These are phyloP conservation scores for Sinocyclocheilus anophthalmus DNA, from an alignment of 2,113 vertebrate species.

Conservation along the genomic window DNA sequence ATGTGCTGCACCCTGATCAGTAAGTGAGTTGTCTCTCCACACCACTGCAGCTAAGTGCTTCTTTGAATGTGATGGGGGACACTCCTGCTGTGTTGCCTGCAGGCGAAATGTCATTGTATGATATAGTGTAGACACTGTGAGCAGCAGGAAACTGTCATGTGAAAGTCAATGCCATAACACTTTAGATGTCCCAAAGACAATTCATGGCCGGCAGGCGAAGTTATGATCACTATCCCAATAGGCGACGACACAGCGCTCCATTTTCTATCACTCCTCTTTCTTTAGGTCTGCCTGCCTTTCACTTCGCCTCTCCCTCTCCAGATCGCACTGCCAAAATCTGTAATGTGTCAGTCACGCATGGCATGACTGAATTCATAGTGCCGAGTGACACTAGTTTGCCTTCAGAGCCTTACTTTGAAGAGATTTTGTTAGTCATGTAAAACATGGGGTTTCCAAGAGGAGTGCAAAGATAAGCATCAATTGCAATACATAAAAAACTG, in stretches of 20 bases:
- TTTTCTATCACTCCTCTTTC: neutral
- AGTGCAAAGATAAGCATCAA: neutral
- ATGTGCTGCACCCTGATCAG: neutral
- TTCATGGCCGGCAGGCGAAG: slow-evolving; percentile 3
- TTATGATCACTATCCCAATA: slow-evolving; percentile 33
- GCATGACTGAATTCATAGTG: slow-evolving; percentile 1
- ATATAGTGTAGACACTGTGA: slow-evolving; percentile 19
- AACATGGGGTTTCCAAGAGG: neutral
- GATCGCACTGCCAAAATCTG: neutral
- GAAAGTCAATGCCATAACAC: slow-evolving; percentile 27
- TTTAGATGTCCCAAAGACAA: slow-evolving; percentile 16
- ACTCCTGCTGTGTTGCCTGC: slow-evolving; percentile 28
- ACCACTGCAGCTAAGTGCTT: neutral
- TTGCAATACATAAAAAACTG: neutral
- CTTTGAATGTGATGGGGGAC: slow-evolving; percentile 18
- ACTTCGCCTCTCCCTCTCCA: neutral
- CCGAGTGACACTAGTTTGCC: slow-evolving; percentile 7
- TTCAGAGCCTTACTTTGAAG: slow-evolving; percentile 23
- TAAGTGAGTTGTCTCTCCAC: slow-evolving; percentile 17
- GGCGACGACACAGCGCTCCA: neutral
- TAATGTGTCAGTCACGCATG: slow-evolving; percentile 29
- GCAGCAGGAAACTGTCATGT: slow-evolving; percentile 22
- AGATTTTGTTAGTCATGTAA: slow-evolving; percentile 11
- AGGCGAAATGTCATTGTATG: slow-evolving; percentile 16
- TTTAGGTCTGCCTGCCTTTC: neutral